Conservation (phyloP, 2,888 invertebrate species). For the Oscheius sp. region DNA sequence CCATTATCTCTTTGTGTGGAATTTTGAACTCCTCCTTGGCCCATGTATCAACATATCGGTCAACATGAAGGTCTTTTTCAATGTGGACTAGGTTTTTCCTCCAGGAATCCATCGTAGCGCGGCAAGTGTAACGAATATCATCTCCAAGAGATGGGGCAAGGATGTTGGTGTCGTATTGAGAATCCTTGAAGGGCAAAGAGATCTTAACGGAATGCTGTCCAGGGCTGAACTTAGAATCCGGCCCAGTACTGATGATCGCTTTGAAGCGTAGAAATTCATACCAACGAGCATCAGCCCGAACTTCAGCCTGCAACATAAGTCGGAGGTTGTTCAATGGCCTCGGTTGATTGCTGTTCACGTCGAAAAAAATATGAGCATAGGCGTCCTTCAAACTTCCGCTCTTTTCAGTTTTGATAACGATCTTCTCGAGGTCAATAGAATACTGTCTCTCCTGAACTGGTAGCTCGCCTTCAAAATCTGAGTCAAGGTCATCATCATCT, state of each 20-base stretch:
- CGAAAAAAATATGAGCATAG: constrained; percentile 45
- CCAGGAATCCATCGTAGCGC: constrained; percentile 37
- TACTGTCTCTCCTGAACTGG: constrained; percentile 30
- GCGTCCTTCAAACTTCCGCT: constrained; percentile 40
- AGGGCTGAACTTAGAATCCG: constrained; percentile 41
- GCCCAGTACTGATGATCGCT: constrained; percentile 44
- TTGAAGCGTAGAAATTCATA: constrained; percentile 63
- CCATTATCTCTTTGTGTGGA: constrained; percentile 45
- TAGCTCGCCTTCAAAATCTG: constrained; percentile 46
- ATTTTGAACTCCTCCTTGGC: constrained; percentile 51
- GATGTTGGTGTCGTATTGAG: constrained; percentile 56
- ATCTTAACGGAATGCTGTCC: constrained; percentile 49
- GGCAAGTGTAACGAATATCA: constrained; percentile 45
- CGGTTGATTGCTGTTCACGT: constrained; percentile 47
- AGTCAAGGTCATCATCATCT: constrained; percentile 58
- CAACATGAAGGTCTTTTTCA: constrained; percentile 45
- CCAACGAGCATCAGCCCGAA: constrained; percentile 51
- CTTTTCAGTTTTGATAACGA: constrained; percentile 32
- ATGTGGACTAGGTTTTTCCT: constrained; percentile 36
- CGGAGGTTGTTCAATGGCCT: constrained; percentile 42
- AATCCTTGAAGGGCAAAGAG: constrained; percentile 53
- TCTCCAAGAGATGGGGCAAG: constrained; percentile 53
- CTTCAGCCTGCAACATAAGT: constrained; percentile 49
- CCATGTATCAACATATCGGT: constrained; percentile 59
- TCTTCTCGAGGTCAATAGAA: constrained; percentile 50